Evolutionary conservation across 2,113 vertebrate species (phyloP), one percentile per base, ranked within the genome.

Genomic region (Oenanthe melanoleuca): DNA sequence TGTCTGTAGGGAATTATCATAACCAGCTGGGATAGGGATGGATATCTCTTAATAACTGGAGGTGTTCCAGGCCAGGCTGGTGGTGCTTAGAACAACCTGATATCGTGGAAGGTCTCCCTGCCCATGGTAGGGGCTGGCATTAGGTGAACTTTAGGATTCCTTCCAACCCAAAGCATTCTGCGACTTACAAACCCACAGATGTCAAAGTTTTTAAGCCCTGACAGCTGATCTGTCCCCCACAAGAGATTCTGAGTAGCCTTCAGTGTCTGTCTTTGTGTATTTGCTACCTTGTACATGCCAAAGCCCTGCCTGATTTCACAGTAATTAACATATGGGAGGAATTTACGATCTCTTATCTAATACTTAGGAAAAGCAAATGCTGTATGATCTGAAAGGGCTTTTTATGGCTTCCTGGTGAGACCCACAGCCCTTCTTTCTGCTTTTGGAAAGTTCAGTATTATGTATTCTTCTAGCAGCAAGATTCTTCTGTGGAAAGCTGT

Each of bases 391-490:
- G 38, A 47, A 91, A 70, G 18, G 44, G n/a, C 12, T 53, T 34
- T 79, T 80, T 57, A 10, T 26, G 45, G 26, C 47, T 83, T 90
- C 64, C 38, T 83, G 80, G 33, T 91, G 69, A n/a, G 49, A 75
- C n/a, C 64, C 50, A 31, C 64, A 52, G 24, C 21, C 16, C 40
- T 57, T 67, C 33, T 57, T 81, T 66, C 59, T 2, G 2, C 77
- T 45, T 82, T 74, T 33, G 42, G 63, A 70, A 77, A 19, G 23
- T 83, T 67, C 8, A 3, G 11, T 23, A 16, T 78, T 93, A 40
- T 56, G 60, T 56, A n/a, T 80, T 93, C 55, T 86, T 25, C 20
- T 64, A 90, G 74, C 65, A 74, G 72, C 31, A 33, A 75, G 73
- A 78, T 60, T 71, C 20, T 75, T 89, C 33, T 56, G 47, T 59